Base-by-base conservation (phyloP, 2,888 invertebrate genomes). In the Octonoba sinensis region DNA sequence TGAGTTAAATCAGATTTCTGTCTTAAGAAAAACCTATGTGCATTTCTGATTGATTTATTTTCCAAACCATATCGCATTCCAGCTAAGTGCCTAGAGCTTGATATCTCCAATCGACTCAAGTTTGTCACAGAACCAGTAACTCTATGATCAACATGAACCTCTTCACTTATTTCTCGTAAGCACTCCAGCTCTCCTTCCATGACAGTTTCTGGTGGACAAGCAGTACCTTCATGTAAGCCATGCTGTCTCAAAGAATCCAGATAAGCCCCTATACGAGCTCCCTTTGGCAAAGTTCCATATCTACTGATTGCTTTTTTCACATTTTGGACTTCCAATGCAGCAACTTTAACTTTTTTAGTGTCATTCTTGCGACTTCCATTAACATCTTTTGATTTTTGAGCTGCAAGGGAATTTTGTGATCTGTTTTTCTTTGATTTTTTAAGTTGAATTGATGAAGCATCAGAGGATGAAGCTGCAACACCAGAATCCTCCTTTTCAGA, bases 221-320 rank as follows among this genome's bases (percentile, higher is more conserved):
- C 49, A 16, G 79, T 83, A 15, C 86, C 86, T 57, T 85, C 85
- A 79, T 91, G 90, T 86, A 91, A 88, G 66, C 93, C 93, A 87
- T 93, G 94, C 87, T 95, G 94, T 62, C 95, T 92, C 87, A 99
- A 91, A 2, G 97, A 97, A 89, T 98, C 97, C 72, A 99, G 90
- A 89, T 96, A 99, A 6, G 97, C 97, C 47, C 97, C 97, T 86
- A 99, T 98, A 85, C 98, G 92, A 15, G 96, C 96, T 66, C 95
- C 97, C 89, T 98, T 99, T 0, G 99, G 99, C 87, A 99, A 90
- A 12, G 99, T 99, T 24, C 99, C 99, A 88, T 97, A 98, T 20
- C 97, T 92, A 89, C 96, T 97, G 67, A 89, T 88, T 59, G 96
- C 96, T 85, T 96, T 93, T 87, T 96, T 94, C 67, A 97, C 97